Conservation (phyloP, 2,113 vertebrate genomes). For the Ochotona princeps region DNA sequence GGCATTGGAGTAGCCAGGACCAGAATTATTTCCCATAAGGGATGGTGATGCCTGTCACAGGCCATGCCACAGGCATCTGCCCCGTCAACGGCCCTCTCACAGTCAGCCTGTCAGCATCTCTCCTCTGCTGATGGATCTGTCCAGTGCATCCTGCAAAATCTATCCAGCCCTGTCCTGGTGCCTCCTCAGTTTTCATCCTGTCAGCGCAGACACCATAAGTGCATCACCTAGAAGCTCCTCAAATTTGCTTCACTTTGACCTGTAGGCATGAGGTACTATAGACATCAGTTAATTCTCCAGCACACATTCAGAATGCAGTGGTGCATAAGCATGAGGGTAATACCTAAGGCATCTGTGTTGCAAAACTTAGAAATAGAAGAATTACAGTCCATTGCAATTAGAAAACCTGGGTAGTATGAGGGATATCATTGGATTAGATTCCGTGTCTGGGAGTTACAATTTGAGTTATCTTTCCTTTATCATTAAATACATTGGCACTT, state of each 20-base stretch:
- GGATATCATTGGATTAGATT: neutral
- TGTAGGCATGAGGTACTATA: neutral
- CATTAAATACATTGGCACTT: neutral
- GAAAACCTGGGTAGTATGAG: neutral
- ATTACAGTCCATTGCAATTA: neutral
- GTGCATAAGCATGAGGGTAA: neutral
- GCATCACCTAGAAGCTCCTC: neutral
- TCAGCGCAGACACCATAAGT: neutral
- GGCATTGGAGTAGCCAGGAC: too few species aligned
- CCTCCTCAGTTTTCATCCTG: neutral
- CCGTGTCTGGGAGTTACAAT: fast-evolving
- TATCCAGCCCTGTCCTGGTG: neutral
- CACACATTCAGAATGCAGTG: neutral
- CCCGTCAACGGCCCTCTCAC: neutral
- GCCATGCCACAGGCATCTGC: too few species aligned
- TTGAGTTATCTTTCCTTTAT: neutral
- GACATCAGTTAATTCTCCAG: neutral
- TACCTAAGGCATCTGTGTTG: neutral
- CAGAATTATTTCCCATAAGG: too few species aligned
- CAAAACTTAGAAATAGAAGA: neutral
- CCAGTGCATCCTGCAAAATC: neutral
- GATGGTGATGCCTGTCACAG: too few species aligned
- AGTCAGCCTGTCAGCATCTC: too few species aligned
- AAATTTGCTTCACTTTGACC: neutral
- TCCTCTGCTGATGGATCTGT: neutral